Percentiles rank a stretch among this genome's conserved stretches.
phyloP scores from a whole-genome alignment of 2,797 vertebrate species.

The Pseudomugil tenellus region DNA sequence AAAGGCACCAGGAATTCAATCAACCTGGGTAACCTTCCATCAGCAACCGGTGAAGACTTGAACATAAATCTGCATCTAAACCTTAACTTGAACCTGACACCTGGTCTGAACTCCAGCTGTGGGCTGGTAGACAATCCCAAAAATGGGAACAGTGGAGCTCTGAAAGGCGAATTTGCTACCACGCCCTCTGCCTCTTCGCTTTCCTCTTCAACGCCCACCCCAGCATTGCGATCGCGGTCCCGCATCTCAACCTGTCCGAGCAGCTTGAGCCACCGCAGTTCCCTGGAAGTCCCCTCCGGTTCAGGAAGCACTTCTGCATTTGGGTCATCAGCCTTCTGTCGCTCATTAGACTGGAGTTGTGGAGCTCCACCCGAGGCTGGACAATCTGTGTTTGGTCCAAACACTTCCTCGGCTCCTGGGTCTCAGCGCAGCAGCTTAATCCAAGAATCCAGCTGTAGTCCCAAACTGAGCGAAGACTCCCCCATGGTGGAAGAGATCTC shows the following conservation, averaged over 20 bases:
- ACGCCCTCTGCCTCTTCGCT: constrained; percentile 66
- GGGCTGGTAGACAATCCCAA: constrained; percentile 60
- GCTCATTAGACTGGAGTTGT: constrained; percentile 81
- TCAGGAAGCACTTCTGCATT: constrained; percentile 58
- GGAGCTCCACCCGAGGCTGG: constrained; percentile 66
- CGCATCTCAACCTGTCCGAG: constrained; percentile 87
- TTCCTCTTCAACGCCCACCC: constrained; percentile 70
- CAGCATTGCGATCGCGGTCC: constrained; percentile 79
- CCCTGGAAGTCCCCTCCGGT: constrained; percentile 80
- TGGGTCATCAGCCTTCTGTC: constrained; percentile 78
- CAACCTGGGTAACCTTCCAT: constrained; percentile 85
- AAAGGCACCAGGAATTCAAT: constrained; percentile 85
- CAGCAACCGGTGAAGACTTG: constrained; percentile 82
- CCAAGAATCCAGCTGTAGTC: constrained; percentile 70
- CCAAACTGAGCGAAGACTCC: constrained; percentile 78
- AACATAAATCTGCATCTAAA: constrained; percentile 86
- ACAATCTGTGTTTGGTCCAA: constrained; percentile 35
- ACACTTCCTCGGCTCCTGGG: constrained; percentile 65
- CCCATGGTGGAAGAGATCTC: constrained; percentile 83
- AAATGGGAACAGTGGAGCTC: constrained; percentile 57
- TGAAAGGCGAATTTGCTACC: constrained; percentile 51
- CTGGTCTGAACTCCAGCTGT: constrained; percentile 71
- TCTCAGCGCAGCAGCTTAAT: constrained; percentile 73
- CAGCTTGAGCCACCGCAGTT: constrained; percentile 83
- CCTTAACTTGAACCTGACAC: constrained; percentile 83